Evolutionary conservation across 2,113 vertebrate genomes (phyloP).

Genomic region (Pelobates fuscus): DNA sequence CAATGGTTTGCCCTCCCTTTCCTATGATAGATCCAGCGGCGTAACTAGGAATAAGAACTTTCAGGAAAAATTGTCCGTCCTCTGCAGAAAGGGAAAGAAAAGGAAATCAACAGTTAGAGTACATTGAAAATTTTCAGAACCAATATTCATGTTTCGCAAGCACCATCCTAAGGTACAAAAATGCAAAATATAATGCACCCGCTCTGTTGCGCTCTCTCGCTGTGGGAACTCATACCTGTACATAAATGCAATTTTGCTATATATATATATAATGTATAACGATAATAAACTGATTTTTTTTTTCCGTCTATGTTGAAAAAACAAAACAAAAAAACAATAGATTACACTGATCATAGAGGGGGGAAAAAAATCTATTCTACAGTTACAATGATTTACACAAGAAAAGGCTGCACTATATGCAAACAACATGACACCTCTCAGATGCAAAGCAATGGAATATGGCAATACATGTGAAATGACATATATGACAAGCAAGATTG

Average conservation of each 20-base stretch:
- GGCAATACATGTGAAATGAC: slow-evolving; percentile 15
- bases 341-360: too few relatives aligned
- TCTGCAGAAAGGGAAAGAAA: slow-evolving; percentile 69
- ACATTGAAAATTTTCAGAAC: background rate
- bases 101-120: slow-evolving; percentile 46
- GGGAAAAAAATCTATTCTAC: too few relatives aligned
- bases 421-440: background rate
- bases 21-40: slow-evolving; percentile 91
- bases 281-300: too few relatives aligned
- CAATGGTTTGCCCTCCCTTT: slow-evolving; percentile 88
- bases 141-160: background rate
- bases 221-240: too few relatives aligned
- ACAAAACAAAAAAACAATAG: too few relatives aligned
- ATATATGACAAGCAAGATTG: slow-evolving; percentile 4
- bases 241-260: too few relatives aligned
- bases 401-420: background rate
- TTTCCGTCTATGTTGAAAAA: too few relatives aligned
- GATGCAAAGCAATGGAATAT: slow-evolving; percentile 5
- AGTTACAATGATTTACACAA: slow-evolving; percentile 54
- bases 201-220: too few relatives aligned
- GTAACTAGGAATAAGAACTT: slow-evolving; percentile 90
- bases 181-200: background rate
- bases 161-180: background rate
- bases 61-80: slow-evolving; percentile 89
- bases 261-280: too few relatives aligned